Evolutionary conservation across 2,797 vertebrate species (phyloP).

Genomic region (Rousettus madagascariensis): DNA sequence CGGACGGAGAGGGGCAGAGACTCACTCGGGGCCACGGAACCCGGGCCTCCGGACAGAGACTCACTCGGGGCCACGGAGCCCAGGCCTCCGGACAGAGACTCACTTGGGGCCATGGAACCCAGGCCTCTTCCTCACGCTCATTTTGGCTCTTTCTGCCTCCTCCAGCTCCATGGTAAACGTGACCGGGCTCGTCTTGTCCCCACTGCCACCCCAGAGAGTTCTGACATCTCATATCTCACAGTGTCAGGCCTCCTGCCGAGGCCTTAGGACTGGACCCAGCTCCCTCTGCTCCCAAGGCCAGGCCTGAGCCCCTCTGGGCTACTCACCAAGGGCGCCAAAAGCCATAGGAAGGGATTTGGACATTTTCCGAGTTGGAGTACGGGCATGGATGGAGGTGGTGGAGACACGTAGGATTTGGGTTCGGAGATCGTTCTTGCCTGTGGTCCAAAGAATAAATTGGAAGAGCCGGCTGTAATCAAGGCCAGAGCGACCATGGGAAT

Average conservation of each 20-base stretch:
- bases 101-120: fast-evolving
- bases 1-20: no score
- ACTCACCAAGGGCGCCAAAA: neutral
- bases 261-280: neutral
- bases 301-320: neutral
- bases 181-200: fast-evolving
- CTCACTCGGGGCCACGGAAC: no score
- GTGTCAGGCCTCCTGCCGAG: neutral
- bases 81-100: no score
- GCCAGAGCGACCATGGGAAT: fast-evolving
- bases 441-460: neutral
- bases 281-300: neutral
- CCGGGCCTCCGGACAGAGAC: no score
- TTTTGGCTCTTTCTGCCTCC: neutral
- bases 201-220: neutral
- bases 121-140: neutral
- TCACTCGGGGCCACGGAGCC: no score
- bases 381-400: neutral
- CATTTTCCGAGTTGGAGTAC: neutral
- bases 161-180: neutral
- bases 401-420: no score
- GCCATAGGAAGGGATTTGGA: neutral
- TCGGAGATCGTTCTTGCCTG: neutral
- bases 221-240: neutral
- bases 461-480: neutral